These are phyloP conservation scores for Hucho hucho DNA, from an alignment of 2,113 vertebrate species.

Conservation along the genomic window DNA sequence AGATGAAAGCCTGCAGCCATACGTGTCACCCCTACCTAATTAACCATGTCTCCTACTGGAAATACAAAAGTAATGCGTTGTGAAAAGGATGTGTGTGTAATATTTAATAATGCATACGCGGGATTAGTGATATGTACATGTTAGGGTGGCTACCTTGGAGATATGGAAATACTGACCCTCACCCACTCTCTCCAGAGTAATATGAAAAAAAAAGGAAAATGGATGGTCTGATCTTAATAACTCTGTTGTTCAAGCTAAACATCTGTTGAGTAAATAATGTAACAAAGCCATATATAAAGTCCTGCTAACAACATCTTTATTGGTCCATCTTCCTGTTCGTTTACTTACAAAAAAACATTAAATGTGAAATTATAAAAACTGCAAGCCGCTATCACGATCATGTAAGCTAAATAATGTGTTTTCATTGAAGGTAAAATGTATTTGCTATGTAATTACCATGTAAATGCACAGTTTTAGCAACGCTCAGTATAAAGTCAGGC, in stretches of 20 bases:
- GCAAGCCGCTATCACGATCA: background rate
- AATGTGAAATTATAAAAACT: background rate
- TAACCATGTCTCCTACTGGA: slow-evolving; percentile 44
- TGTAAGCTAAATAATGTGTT: no score
- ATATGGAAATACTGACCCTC: slow-evolving; percentile 38
- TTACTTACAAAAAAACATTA: no score
- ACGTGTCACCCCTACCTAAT: slow-evolving; percentile 45
- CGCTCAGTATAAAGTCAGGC: slow-evolving; percentile 35
- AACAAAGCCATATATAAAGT: no score
- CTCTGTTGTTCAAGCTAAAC: no score
- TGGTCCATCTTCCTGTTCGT: no score
- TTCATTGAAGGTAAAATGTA: background rate
- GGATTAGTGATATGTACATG: slow-evolving; percentile 22
- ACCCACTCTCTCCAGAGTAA: background rate
- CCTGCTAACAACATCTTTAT: no score
- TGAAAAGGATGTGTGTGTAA: slow-evolving; percentile 21
- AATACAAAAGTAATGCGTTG: slow-evolving; percentile 12
- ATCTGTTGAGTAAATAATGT: no score
- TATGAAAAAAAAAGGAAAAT: background rate
- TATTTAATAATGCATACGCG: slow-evolving; percentile 38
- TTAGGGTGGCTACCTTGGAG: background rate
- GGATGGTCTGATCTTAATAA: background rate
- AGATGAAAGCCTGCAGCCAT: slow-evolving; percentile 42
- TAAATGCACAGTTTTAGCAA: slow-evolving; percentile 34
- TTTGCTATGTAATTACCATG: slow-evolving; percentile 36